phyloP scores from a whole-genome alignment of 2,888 invertebrate species.

The Itoplectis maculator region DNA sequence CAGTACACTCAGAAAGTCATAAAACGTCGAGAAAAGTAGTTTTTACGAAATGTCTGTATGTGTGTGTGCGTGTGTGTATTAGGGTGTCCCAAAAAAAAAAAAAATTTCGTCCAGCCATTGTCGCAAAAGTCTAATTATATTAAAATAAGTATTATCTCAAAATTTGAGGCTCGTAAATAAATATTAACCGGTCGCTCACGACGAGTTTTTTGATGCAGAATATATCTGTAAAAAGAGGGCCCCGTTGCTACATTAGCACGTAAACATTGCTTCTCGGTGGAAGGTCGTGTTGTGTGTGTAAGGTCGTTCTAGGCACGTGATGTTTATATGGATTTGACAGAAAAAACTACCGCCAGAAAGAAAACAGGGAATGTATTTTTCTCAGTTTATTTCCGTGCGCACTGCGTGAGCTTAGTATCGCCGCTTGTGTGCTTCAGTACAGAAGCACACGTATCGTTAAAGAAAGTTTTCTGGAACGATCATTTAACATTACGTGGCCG shows the following conservation, averaged over 20 bases:
- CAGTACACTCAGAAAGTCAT: too few relatives aligned
- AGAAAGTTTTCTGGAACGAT: constrained; percentile 9
- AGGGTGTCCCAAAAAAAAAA: background rate
- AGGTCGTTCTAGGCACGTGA: constrained; percentile 4
- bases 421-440: constrained; percentile 8
- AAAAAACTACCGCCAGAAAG: constrained; percentile 3
- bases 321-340: constrained; percentile 7
- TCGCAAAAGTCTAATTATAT: background rate
- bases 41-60: too few relatives aligned
- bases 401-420: constrained; percentile 5
- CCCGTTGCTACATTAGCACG: background rate
- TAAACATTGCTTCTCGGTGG: constrained; percentile 1
- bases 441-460: constrained; percentile 6
- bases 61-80: too few relatives aligned
- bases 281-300: constrained; percentile 1
- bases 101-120: background rate
- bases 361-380: constrained; percentile 3
- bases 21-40: too few relatives aligned
- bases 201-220: background rate
- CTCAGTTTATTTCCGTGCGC: constrained; percentile 1
- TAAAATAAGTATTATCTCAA: background rate
- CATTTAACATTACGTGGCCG: constrained; percentile 6
- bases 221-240: background rate
- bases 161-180: background rate
- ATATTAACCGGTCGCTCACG: too few relatives aligned